A percentile compares a stretch with the other conserved stretches of the same genome.
Evolutionary conservation across 1,140 invertebrate genomes (phyloP).

Genomic region (Ceratina australensis): DNA sequence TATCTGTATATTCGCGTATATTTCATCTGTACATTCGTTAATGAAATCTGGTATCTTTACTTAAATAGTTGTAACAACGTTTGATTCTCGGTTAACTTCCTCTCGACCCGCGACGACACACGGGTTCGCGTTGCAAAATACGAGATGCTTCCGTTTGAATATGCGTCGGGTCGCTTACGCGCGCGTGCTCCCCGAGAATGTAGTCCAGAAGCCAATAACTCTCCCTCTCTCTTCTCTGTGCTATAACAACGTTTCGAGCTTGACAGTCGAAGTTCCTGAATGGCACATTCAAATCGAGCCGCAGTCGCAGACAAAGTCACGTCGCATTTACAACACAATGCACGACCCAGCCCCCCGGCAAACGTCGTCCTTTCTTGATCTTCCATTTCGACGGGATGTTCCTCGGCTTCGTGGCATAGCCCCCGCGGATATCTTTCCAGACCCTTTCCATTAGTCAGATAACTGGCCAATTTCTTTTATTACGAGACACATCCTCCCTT

Average conservation of each 20-base stretch:
- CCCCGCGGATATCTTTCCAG: neutral
- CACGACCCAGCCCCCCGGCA: neutral
- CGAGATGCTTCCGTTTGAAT: neutral
- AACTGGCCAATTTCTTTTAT: neutral
- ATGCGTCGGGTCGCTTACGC: neutral
- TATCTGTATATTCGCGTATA: no score
- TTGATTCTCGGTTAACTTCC: neutral
- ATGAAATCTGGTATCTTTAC: no score
- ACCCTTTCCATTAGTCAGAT: neutral
- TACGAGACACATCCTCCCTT: neutral
- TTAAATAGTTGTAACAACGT: no score
- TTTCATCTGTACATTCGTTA: no score
- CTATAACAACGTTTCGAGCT: constrained; percentile 41
- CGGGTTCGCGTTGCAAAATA: constrained; percentile 3
- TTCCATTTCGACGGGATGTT: constrained; percentile 26
- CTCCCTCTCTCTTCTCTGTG: constrained; percentile 9
- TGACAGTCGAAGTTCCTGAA: constrained; percentile 54
- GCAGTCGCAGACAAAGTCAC: constrained; percentile 52
- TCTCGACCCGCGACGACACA: neutral
- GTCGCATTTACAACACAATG: constrained; percentile 54
- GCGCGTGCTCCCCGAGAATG: neutral
- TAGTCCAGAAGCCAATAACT: constrained; percentile 50
- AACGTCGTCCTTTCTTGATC: constrained; percentile 16
- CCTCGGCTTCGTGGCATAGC: neutral
- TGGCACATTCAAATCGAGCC: constrained; percentile 58